Evolutionary conservation across 92 coral and sea anemone genomes (phyloP).

Genomic region (Phenganax marumi): DNA sequence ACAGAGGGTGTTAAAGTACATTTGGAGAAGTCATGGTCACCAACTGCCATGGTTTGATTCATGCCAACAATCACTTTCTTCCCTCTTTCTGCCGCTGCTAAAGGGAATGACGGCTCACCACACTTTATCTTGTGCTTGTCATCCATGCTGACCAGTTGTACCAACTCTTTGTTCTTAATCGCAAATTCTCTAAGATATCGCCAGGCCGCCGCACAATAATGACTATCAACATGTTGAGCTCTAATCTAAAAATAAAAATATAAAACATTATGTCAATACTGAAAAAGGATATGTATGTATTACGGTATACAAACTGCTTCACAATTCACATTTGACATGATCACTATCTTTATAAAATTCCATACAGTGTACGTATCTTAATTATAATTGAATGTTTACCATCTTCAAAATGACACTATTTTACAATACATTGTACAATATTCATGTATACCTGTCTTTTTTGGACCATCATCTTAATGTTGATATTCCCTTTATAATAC

Average conservation of each 20-base stretch:
- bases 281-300: slow-evolving; percentile 1
- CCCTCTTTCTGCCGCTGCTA: slow-evolving; percentile 26
- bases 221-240: slow-evolving; percentile 17
- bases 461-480: slow-evolving; percentile 49
- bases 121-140: slow-evolving; percentile 35
- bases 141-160: slow-evolving; percentile 33
- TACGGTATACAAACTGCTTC: not conserved
- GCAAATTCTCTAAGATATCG: slow-evolving; percentile 42
- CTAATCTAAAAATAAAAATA: not conserved
- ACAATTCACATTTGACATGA: not conserved
- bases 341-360: not conserved
- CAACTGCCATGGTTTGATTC: slow-evolving; percentile 18
- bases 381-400: not conserved
- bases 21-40: slow-evolving; percentile 29
- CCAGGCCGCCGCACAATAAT: slow-evolving; percentile 37
- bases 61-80: slow-evolving; percentile 30
- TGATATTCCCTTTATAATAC: slow-evolving; percentile 27
- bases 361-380: no score
- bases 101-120: slow-evolving; percentile 31
- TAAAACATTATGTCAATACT: not conserved
- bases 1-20: slow-evolving; percentile 24
- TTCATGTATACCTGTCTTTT: slow-evolving; percentile 36
- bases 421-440: slow-evolving; percentile 18
- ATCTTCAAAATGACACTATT: not conserved
- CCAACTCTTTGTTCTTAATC: slow-evolving; percentile 17